A percentile compares a stretch with the other conserved stretches of the same genome.
These are phyloP conservation scores for Tachypleus tridentatus DNA, from an alignment of 1,140 invertebrate species.

Conservation along the genomic window DNA sequence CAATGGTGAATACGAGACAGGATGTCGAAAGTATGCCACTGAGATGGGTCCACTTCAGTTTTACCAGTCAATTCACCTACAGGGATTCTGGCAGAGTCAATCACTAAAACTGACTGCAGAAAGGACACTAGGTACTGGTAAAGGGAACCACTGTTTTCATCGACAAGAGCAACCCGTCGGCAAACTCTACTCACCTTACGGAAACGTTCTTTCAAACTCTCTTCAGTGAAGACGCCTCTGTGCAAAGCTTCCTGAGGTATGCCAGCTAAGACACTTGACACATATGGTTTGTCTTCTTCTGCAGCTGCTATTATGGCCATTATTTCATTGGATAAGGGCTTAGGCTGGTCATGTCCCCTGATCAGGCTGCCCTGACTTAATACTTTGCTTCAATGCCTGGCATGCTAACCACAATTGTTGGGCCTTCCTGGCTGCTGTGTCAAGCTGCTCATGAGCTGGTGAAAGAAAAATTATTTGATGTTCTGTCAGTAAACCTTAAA, in stretches of 20 bases:
- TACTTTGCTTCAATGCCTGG: slow-evolving; percentile 42
- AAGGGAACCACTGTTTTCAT: slow-evolving; percentile 59
- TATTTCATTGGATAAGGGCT: no score
- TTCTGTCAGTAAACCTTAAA: no score
- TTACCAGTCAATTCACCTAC: slow-evolving; percentile 30
- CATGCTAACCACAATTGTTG: slow-evolving; percentile 86
- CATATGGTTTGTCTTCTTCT: slow-evolving; percentile 36
- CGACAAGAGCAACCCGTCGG: slow-evolving; percentile 59
- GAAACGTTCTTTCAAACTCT: slow-evolving; percentile 70
- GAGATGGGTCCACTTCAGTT: slow-evolving; percentile 38
- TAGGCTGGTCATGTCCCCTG: no score
- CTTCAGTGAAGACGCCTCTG: slow-evolving; percentile 73
- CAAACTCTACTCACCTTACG: slow-evolving; percentile 47
- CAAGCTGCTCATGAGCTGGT: slow-evolving; percentile 59
- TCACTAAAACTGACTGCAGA: slow-evolving; percentile 51
- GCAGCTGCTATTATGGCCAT: slow-evolving; percentile 47
- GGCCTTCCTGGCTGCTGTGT: slow-evolving; percentile 61
- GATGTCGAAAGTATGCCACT: slow-evolving; percentile 71
- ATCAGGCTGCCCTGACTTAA: no score
- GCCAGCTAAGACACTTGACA: slow-evolving; percentile 28
- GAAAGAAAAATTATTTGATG: no score
- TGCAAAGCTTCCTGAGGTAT: slow-evolving; percentile 61
- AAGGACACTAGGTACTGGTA: slow-evolving; percentile 77
- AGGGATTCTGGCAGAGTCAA: slow-evolving; percentile 32
- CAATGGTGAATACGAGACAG: slow-evolving; percentile 71